These are phyloP conservation scores for Alcedo quadribrachys DNA, from an alignment of 2,797 vertebrate species.

Conservation along the genomic window DNA sequence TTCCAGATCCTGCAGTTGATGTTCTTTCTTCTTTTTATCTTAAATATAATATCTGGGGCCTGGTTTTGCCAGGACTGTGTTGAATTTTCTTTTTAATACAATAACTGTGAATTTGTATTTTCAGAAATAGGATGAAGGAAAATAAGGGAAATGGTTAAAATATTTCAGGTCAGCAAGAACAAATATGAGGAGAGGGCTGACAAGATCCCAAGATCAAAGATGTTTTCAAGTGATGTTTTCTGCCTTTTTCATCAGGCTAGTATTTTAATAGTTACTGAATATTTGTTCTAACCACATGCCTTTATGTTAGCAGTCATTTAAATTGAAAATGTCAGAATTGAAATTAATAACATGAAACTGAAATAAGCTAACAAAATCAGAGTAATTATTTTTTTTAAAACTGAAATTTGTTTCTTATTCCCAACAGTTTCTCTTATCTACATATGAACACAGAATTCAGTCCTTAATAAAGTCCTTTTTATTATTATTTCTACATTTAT, in stretches of 20 bases:
- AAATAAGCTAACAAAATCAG: not conserved
- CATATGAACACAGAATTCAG: not conserved
- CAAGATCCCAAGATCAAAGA: not conserved
- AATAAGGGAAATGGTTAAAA: not conserved
- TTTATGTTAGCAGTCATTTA: not conserved
- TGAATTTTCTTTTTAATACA: not conserved
- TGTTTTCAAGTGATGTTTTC: not conserved
- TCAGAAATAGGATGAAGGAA: not conserved
- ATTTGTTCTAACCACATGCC: not conserved
- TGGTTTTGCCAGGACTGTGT: not conserved
- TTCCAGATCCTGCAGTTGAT: conserved; percentile 20
- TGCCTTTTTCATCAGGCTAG: not conserved
- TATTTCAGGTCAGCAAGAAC: not conserved
- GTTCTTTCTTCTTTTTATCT: not conserved
- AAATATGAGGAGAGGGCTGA: not conserved
- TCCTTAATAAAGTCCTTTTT: not conserved
- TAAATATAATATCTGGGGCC: not conserved
- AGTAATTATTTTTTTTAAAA: not conserved
- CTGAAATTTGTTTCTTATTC: not conserved
- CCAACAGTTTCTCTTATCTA: not conserved
- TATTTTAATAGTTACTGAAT: not conserved
- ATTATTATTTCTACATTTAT: not conserved
- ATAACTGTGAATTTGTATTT: not conserved
- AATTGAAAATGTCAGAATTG: not conserved
- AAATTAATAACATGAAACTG: not conserved